Base-by-base conservation (phyloP, 2,888 invertebrate genomes). In the Empis stercorea region DNA sequence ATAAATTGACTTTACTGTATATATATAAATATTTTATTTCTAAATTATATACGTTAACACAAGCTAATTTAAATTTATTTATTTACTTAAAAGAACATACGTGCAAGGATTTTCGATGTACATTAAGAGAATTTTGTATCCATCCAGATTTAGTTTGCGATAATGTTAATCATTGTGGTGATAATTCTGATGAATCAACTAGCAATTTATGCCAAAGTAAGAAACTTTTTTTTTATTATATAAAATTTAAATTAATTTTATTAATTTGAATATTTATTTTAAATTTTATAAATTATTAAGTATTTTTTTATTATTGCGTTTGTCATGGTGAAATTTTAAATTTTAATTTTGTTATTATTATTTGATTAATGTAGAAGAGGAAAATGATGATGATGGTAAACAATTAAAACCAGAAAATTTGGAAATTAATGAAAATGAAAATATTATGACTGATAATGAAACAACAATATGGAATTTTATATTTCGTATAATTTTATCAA, bases 111-210 rank as follows among this genome's bases (percentile, higher is more conserved):
- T 92, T 89, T 71, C 78, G 86, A 56, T 93, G 93, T 70, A 83
- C 80, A 62, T 78, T 83, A 62, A 81, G 87, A 54, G 85, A 88
- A 71, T 87, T 91, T 74, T 95, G 94, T 76, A 91, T 94, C 61
- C 84, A 87, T 67, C 84, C 83, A 51, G 91, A 92, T 68, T 77
- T 95, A 51, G 80, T 87, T 57, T 94, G 94, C 73, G 94, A 95
- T 71, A 85, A 85, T 49, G 82, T 93, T 54, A 87, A 91, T 72
- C 93, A 95, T 70, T 94, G 94, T 68, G 91, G 86, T 44, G 92
- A 94, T 70, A 88, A 87, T 54, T 91, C 91, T 44, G 94, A 94
- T 65, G 94, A 94, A 71, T 83, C 84, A 57, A 80, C 84, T 61
- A 82, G 84, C 60, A 79, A 82, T 52, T 76, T 86, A 57, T 94